Conservation (phyloP, 2,113 vertebrate genomes). For the Lepisosteus oculatus region DNA sequence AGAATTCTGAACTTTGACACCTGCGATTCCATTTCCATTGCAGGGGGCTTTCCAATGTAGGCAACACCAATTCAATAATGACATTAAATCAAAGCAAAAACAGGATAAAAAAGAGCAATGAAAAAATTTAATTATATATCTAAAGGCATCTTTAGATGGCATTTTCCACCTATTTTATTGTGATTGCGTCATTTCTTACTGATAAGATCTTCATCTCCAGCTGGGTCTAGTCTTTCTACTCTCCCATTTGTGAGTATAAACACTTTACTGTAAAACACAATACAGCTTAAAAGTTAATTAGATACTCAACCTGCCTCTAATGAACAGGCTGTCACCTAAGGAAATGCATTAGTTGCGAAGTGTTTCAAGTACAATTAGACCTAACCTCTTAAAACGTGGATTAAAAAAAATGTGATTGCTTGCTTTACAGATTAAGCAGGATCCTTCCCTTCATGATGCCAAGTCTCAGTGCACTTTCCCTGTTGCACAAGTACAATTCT, state of each 20-base stretch:
- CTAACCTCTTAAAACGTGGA: slow-evolving; percentile 1
- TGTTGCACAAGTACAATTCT: slow-evolving; percentile 13
- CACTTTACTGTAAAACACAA: neutral
- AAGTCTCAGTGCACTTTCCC: too few relatives aligned
- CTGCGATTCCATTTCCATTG: too few relatives aligned
- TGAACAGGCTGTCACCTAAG: slow-evolving; percentile 7
- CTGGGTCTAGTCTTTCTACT: neutral
- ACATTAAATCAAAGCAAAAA: too few relatives aligned
- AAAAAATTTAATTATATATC: too few relatives aligned
- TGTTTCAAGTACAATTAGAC: slow-evolving; percentile 8
- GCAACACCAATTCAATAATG: too few relatives aligned
- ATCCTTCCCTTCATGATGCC: slow-evolving; percentile 7
- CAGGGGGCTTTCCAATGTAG: too few relatives aligned
- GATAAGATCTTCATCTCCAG: neutral
- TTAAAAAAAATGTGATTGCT: neutral
- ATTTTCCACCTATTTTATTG: too few relatives aligned
- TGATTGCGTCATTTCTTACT: too few relatives aligned
- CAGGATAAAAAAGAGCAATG: too few relatives aligned
- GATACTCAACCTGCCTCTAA: slow-evolving; percentile 9
- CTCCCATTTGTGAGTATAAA: neutral
- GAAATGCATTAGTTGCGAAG: slow-evolving; percentile 15
- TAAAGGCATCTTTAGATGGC: too few relatives aligned
- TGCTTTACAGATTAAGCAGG: slow-evolving; percentile 5
- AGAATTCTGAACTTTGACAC: too few relatives aligned
- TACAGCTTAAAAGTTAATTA: slow-evolving; percentile 5